Conservation (phyloP, 1,140 invertebrate species). For the Samia ricini region DNA sequence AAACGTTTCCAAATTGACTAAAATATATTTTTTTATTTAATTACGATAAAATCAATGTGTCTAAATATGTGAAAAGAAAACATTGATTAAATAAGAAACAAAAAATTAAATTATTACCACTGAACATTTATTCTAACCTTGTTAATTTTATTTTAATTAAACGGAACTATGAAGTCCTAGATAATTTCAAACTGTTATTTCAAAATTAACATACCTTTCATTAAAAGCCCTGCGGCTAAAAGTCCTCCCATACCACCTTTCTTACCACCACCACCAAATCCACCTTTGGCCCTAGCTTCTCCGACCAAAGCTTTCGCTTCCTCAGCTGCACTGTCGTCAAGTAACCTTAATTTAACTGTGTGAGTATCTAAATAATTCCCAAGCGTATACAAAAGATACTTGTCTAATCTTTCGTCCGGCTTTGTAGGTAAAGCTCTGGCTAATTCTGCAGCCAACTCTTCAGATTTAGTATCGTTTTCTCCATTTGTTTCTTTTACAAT, state of each 20-base stretch:
- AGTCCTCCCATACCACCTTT: slow-evolving; percentile 78
- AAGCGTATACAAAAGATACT: slow-evolving; percentile 84
- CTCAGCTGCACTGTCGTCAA: slow-evolving; percentile 81
- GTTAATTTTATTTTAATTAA: neutral
- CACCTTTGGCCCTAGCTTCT: slow-evolving; percentile 65
- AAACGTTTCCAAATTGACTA: no score
- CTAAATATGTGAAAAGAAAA: no score
- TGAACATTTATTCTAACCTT: no score
- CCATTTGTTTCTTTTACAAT: slow-evolving; percentile 82
- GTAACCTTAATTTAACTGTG: slow-evolving; percentile 84
- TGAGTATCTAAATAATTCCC: slow-evolving; percentile 85
- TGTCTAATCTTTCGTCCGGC: slow-evolving; percentile 86
- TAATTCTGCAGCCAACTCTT: slow-evolving; percentile 84
- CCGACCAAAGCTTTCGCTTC: slow-evolving; percentile 75
- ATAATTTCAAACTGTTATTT: neutral
- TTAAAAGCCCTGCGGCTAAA: slow-evolving; percentile 80
- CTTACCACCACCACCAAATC: slow-evolving; percentile 57
- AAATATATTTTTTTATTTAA: no score
- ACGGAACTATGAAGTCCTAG: neutral
- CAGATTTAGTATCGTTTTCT: slow-evolving; percentile 79
- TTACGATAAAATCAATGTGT: no score
- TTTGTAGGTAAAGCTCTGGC: slow-evolving; percentile 86
- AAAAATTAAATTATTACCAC: no score
- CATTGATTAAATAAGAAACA: no score
- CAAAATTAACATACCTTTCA: slow-evolving; percentile 77